phyloP scores from a whole-genome alignment of 2,888 invertebrate genomes.

The Trichopria drosophilae region DNA sequence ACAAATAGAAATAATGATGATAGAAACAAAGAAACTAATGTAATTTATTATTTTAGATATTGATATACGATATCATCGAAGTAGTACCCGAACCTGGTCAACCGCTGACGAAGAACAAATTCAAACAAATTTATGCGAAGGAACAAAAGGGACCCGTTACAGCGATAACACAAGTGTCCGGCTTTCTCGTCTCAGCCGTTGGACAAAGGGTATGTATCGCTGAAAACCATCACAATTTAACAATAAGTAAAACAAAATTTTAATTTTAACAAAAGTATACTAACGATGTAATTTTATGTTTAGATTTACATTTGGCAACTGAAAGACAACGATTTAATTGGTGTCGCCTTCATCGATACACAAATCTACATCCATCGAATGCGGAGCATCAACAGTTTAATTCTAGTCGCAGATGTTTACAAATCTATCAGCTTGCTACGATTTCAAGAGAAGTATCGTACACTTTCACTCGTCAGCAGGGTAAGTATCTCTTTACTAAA shows the following conservation, averaged over 20 bases:
- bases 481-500: too few relatives aligned
- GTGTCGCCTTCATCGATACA: slow-evolving; percentile 98
- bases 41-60: slow-evolving; percentile 70
- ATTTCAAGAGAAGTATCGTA: slow-evolving; percentile 88
- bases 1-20: too few relatives aligned
- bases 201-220: slow-evolving; percentile 99
- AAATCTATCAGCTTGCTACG: slow-evolving; percentile 91
- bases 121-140: slow-evolving; percentile 95
- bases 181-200: slow-evolving; percentile 93
- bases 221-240: too few relatives aligned
- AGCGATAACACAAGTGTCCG: slow-evolving; percentile 90
- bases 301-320: slow-evolving; percentile 98
- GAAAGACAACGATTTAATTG: slow-evolving; percentile 94
- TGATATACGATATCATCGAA: slow-evolving; percentile 94
- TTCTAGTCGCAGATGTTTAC: slow-evolving; percentile 94
- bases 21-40: too few relatives aligned
- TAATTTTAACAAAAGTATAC: too few relatives aligned
- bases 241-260: too few relatives aligned
- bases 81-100: slow-evolving; percentile 99
- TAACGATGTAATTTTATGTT: slow-evolving; percentile 39
- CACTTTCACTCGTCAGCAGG: slow-evolving; percentile 85
- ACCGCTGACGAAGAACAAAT: slow-evolving; percentile 94
- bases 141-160: slow-evolving; percentile 99
- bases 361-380: slow-evolving; percentile 97
- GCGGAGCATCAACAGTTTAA: slow-evolving; percentile 87